A percentile compares a stretch with the other conserved stretches of the same genome.
Evolutionary conservation across 2,888 invertebrate genomes (phyloP).

Genomic region (Isoperla grammatica): DNA sequence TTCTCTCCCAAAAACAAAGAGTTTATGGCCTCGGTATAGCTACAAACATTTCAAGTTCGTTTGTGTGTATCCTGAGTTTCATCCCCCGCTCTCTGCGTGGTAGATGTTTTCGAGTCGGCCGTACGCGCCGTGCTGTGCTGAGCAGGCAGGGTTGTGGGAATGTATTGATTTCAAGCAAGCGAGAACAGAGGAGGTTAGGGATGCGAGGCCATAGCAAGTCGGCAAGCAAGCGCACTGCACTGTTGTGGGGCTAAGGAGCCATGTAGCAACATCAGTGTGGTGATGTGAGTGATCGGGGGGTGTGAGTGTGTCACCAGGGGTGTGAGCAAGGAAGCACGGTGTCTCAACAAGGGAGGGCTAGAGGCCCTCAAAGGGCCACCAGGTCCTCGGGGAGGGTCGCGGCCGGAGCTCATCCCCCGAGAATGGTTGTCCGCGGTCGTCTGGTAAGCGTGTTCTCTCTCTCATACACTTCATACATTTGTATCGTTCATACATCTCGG

Average conservation of each 20-base stretch:
- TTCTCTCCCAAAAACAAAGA: too few relatives aligned
- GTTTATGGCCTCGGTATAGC: too few relatives aligned
- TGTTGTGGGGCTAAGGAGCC: constrained; percentile 3
- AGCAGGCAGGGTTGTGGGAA: constrained; percentile 7
- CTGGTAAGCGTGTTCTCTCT: constrained; percentile 21
- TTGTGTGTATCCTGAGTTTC: constrained; percentile 1
- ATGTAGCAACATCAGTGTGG: constrained; percentile 2
- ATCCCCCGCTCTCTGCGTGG: not conserved
- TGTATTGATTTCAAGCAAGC: constrained; percentile 11
- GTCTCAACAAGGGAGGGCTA: constrained; percentile 27
- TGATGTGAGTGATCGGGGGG: constrained; percentile 1
- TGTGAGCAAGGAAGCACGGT: constrained; percentile 20
- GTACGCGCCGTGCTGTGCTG: constrained; percentile 16
- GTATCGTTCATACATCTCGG: too few relatives aligned
- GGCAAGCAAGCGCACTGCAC: constrained; percentile 12
- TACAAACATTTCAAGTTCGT: too few relatives aligned
- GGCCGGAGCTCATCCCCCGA: constrained; percentile 23
- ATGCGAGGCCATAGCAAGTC: constrained; percentile 2
- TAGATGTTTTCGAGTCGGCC: not conserved
- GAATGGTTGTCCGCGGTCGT: constrained; percentile 30
- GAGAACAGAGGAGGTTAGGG: constrained; percentile 15
- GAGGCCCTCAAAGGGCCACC: constrained; percentile 26
- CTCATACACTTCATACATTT: too few relatives aligned
- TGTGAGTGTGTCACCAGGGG: constrained; percentile 14
- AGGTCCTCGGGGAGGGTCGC: constrained; percentile 16